These are phyloP conservation scores for Eucera pruinosa DNA, from an alignment of 2,888 invertebrate species.

Conservation along the genomic window DNA sequence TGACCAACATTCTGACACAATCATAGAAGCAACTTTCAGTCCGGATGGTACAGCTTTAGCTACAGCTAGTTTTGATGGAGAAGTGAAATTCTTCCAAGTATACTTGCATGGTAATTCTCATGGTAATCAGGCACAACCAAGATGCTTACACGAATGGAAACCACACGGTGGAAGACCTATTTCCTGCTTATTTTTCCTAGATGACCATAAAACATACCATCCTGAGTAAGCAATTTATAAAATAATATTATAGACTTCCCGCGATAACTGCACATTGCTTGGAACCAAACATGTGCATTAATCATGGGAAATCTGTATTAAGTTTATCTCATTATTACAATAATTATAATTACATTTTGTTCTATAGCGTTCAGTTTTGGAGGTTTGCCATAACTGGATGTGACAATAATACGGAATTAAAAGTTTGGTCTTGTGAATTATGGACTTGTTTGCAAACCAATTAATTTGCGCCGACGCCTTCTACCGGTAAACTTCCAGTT, in stretches of 20 bases:
- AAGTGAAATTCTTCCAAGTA: conserved; percentile 96
- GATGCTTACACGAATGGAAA: conserved; percentile 96
- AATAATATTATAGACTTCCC: neutral
- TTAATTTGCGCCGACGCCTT: conserved; percentile 87
- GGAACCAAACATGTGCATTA: no score
- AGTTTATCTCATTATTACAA: no score
- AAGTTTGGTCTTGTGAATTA: conserved; percentile 97
- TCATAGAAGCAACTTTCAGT: conserved; percentile 95
- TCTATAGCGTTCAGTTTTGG: conserved; percentile 92
- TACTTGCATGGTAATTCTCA: conserved; percentile 88
- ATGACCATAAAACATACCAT: conserved; percentile 93
- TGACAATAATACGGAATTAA: conserved; percentile 94
- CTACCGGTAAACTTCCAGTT: conserved; percentile 84
- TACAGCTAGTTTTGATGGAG: conserved; percentile 94
- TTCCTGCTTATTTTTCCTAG: conserved; percentile 96
- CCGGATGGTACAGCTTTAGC: conserved; percentile 98
- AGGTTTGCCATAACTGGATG: conserved; percentile 97
- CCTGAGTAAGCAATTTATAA: conserved; percentile 88
- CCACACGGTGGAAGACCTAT: conserved; percentile 96
- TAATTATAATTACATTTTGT: conserved; percentile 38
- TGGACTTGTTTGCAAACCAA: conserved; percentile 98
- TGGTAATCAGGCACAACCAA: conserved; percentile 85
- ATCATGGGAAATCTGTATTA: no score
- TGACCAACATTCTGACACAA: conserved; percentile 87
- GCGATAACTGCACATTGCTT: no score